Percentiles rank a stretch among this genome's conserved stretches.
Evolutionary conservation across 2,113 vertebrate species (phyloP).

Genomic region (Mustelus asterias): DNA sequence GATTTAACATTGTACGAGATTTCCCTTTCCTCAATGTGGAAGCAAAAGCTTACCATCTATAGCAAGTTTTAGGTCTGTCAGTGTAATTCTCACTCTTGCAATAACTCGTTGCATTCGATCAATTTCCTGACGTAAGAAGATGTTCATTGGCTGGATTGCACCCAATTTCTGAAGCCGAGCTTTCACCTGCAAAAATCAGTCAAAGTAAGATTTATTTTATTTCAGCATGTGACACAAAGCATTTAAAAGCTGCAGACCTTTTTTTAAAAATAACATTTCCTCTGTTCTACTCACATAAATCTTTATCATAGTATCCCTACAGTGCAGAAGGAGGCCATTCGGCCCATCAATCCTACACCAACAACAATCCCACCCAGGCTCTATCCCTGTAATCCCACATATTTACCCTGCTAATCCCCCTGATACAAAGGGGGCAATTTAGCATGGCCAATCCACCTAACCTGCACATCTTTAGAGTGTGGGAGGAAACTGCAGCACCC

Average conservation of each 20-base stretch:
- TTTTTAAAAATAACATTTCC: neutral
- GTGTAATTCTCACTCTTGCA: conserved; percentile 58
- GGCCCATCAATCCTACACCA: too few relatives aligned
- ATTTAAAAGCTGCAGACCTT: neutral
- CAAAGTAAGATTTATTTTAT: neutral
- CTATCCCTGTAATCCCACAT: too few relatives aligned
- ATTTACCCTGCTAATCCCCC: too few relatives aligned
- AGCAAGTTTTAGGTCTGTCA: conserved; percentile 67
- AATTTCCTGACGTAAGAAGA: conserved; percentile 72
- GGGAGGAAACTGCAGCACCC: too few relatives aligned
- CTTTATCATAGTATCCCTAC: neutral
- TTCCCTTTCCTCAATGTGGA: neutral
- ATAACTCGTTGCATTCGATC: conserved; percentile 71
- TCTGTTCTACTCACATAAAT: neutral
- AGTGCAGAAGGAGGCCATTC: too few relatives aligned
- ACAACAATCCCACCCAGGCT: too few relatives aligned
- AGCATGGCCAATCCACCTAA: too few relatives aligned
- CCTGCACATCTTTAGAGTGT: too few relatives aligned
- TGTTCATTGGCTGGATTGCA: conserved; percentile 65
- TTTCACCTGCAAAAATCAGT: conserved; percentile 56
- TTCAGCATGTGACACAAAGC: neutral
- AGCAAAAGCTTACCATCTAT: conserved; percentile 61
- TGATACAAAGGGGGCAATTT: too few relatives aligned
- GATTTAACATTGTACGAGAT: neutral
- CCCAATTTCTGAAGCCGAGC: conserved; percentile 68